A percentile compares a stretch with the other conserved stretches of the same genome.
Conservation (phyloP, 2,888 invertebrate species). For the Theodoxus fluviatilis region DNA sequence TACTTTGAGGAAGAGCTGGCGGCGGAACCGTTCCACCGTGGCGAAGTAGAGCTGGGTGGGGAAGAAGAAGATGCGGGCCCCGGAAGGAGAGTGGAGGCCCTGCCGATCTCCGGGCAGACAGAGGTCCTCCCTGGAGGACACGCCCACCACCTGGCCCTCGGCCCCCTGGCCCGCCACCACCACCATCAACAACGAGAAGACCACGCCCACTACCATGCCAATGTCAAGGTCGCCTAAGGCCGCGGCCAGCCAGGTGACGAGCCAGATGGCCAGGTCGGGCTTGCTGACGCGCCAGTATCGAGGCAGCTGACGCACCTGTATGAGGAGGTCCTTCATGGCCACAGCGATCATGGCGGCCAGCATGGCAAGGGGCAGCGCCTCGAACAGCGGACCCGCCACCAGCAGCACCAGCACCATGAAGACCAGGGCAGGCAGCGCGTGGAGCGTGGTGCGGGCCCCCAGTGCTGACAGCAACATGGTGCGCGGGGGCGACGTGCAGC, state of each 20-base stretch:
- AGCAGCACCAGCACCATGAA: conserved; percentile 53
- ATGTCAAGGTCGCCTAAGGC: conserved; percentile 28
- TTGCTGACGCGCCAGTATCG: conserved; percentile 79
- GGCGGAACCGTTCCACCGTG: conserved; percentile 32
- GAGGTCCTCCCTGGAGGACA: too few relatives aligned
- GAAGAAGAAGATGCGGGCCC: too few relatives aligned
- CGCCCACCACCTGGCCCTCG: background rate
- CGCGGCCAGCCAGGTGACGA: conserved; percentile 7
- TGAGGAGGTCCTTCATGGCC: conserved; percentile 64
- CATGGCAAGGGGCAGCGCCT: conserved; percentile 53
- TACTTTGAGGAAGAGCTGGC: conserved; percentile 23
- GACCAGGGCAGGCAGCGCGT: conserved; percentile 44
- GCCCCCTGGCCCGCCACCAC: background rate
- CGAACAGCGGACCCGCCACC: conserved; percentile 51
- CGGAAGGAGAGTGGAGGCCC: too few relatives aligned
- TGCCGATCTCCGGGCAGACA: too few relatives aligned
- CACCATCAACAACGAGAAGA: conserved; percentile 22
- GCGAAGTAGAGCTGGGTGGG: conserved; percentile 29
- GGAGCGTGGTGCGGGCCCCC: conserved; percentile 48
- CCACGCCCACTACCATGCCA: conserved; percentile 25
- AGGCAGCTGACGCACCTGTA: conserved; percentile 76
- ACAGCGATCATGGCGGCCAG: conserved; percentile 66
- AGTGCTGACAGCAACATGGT: conserved; percentile 49
- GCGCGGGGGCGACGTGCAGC: conserved; percentile 58
- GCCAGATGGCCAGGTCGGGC: conserved; percentile 72